phyloP scores from a whole-genome alignment of 2,888 invertebrate species.

The Leptodirus hochenwartii region DNA sequence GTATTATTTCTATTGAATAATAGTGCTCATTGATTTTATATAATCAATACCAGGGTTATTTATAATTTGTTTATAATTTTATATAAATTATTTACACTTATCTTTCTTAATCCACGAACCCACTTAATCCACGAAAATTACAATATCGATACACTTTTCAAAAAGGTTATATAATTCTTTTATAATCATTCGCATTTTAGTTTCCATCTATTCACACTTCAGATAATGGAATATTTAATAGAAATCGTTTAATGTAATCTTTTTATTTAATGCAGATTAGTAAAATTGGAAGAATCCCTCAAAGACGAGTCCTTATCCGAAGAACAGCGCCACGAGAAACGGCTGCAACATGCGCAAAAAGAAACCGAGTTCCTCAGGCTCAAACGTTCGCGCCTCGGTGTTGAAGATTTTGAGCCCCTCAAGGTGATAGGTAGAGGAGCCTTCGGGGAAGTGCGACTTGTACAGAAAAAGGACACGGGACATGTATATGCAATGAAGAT shows the following conservation, averaged over 20 bases:
- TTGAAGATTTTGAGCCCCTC: slow-evolving; percentile 95
- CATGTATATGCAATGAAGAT: slow-evolving; percentile 99
- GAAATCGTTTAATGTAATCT: slow-evolving; percentile 1
- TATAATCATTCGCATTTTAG: neutral
- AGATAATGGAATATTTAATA: neutral
- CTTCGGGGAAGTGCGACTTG: slow-evolving; percentile 88
- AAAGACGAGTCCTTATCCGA: slow-evolving; percentile 90
- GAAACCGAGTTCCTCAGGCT: slow-evolving; percentile 96
- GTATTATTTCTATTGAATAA: no score
- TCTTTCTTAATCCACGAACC: no score
- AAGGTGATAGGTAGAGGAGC: slow-evolving; percentile 93
- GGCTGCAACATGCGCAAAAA: slow-evolving; percentile 91
- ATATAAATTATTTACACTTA: no score
- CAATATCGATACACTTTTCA: slow-evolving; percentile 2
- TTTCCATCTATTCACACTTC: neutral
- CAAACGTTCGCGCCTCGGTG: slow-evolving; percentile 87
- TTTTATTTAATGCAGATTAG: slow-evolving; percentile 37
- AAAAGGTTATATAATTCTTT: no score
- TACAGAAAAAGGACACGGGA: slow-evolving; percentile 98
- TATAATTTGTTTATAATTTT: no score
- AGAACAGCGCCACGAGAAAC: slow-evolving; percentile 84
- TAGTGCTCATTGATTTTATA: no score
- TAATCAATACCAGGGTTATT: no score
- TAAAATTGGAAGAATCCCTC: slow-evolving; percentile 89
- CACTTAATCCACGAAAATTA: no score